A percentile compares a stretch with the other conserved stretches of the same genome.
Evolutionary conservation across 2,888 invertebrate genomes (phyloP).

Genomic region (Antheraea yamamai): DNA sequence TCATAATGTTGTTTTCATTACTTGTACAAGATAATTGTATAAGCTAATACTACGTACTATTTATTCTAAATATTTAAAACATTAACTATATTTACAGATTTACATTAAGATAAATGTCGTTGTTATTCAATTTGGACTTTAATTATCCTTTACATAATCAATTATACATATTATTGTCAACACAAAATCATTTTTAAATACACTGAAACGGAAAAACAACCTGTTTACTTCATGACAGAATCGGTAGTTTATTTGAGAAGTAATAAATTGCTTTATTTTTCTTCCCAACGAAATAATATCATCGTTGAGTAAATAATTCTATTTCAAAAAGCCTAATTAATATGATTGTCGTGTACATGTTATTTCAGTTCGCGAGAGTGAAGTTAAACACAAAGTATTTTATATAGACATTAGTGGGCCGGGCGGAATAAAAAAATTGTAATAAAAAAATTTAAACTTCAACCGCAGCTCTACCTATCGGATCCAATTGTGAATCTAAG

Average conservation of each 20-base stretch:
- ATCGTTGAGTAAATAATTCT: no score
- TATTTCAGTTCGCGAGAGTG: not conserved
- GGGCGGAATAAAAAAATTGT: no score
- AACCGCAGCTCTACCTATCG: no score
- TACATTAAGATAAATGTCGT: conserved; percentile 8
- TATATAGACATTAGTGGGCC: no score
- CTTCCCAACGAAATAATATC: no score
- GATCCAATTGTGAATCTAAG: no score
- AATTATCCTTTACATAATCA: conserved; percentile 3
- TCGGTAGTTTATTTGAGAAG: no score
- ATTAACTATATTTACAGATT: conserved; percentile 5
- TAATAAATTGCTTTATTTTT: no score
- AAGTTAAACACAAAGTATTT: not conserved
- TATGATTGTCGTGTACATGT: no score
- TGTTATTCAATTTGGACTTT: conserved; percentile 14
- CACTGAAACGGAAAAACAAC: not conserved
- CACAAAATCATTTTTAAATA: not conserved
- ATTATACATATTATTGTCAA: not conserved
- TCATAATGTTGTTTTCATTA: not conserved
- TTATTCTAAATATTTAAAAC: not conserved
- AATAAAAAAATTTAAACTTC: no score
- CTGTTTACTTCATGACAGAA: no score
- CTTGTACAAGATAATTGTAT: conserved; percentile 2
- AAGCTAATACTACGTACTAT: not conserved
- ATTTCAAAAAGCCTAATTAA: no score